phyloP scores from a whole-genome alignment of 2,797 vertebrate genomes.

The Acipenser ruthenus region DNA sequence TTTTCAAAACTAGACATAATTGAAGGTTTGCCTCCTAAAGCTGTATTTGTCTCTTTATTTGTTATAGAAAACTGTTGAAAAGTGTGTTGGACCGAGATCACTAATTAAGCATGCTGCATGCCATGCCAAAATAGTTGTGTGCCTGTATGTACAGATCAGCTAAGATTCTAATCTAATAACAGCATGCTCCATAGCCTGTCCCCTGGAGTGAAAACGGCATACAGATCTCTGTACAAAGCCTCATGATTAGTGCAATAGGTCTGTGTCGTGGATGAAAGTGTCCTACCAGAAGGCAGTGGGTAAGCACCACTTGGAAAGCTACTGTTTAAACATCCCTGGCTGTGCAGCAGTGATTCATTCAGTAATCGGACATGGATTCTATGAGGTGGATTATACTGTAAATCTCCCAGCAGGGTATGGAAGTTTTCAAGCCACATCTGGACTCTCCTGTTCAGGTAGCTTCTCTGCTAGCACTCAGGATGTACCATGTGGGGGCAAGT shows the following conservation, averaged over 20 bases:
- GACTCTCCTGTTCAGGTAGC: conserved; percentile 23
- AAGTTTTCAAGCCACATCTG: conserved; percentile 26
- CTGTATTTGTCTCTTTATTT: no score
- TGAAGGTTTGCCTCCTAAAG: no score
- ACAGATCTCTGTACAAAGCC: background rate
- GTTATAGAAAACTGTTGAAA: no score
- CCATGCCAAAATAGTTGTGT: no score
- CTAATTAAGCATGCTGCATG: no score
- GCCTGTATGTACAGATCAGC: no score
- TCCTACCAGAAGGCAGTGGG: background rate
- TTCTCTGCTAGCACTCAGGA: conserved; percentile 53
- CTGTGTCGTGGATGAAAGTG: background rate
- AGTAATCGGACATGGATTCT: conserved; percentile 2
- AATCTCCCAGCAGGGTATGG: conserved; percentile 31
- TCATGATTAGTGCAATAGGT: background rate
- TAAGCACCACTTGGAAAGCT: background rate
- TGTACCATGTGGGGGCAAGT: conserved; percentile 61
- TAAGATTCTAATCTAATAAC: no score
- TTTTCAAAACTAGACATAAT: no score
- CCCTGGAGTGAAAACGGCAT: background rate
- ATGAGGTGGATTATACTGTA: conserved; percentile 3
- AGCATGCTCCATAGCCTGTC: no score
- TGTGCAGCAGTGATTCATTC: conserved; percentile 13
- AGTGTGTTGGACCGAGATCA: no score
- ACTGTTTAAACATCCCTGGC: no score